Conservation (phyloP, 2,888 invertebrate genomes). For the Trachelus iudaicus region DNA sequence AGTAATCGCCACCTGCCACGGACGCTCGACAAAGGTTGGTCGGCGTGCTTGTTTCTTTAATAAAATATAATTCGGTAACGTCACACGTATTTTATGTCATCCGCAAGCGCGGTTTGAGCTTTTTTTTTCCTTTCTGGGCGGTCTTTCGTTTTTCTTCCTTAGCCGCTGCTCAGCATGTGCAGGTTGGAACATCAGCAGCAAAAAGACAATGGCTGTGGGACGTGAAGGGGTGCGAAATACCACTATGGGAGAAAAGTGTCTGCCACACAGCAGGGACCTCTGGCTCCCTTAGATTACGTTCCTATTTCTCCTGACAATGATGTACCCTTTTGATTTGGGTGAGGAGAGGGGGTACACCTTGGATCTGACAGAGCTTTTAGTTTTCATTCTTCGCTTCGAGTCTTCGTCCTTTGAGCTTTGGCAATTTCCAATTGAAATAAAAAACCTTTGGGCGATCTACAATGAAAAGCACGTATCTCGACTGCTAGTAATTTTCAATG, state of each 20-base stretch:
- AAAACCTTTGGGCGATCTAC: too few relatives aligned
- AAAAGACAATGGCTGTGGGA: slow-evolving; percentile 4
- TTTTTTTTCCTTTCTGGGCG: slow-evolving; percentile 3
- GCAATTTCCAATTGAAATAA: too few relatives aligned
- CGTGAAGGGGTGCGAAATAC: slow-evolving; percentile 5
- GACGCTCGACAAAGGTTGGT: not conserved
- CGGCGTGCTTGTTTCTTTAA: slow-evolving; percentile 1
- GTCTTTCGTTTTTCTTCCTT: not conserved
- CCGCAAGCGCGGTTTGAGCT: not conserved
- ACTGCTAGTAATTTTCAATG: not conserved
- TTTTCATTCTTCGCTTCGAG: not conserved
- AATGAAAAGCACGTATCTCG: not conserved
- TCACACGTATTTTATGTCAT: slow-evolving; percentile 7
- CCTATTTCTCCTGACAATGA: not conserved
- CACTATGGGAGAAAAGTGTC: not conserved
- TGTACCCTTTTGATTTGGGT: not conserved
- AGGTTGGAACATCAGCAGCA: not conserved
- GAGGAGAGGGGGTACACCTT: not conserved
- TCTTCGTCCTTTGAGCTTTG: not conserved
- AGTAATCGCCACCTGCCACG: not conserved
- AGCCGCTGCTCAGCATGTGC: not conserved
- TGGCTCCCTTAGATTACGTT: not conserved
- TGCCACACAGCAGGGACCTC: not conserved
- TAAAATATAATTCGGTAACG: slow-evolving; percentile 12
- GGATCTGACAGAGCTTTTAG: not conserved